Percentiles rank a stretch among this genome's conserved stretches.
These are phyloP conservation scores for Choristoneura fumiferana DNA, from an alignment of 1,140 invertebrate species.

Conservation along the genomic window DNA sequence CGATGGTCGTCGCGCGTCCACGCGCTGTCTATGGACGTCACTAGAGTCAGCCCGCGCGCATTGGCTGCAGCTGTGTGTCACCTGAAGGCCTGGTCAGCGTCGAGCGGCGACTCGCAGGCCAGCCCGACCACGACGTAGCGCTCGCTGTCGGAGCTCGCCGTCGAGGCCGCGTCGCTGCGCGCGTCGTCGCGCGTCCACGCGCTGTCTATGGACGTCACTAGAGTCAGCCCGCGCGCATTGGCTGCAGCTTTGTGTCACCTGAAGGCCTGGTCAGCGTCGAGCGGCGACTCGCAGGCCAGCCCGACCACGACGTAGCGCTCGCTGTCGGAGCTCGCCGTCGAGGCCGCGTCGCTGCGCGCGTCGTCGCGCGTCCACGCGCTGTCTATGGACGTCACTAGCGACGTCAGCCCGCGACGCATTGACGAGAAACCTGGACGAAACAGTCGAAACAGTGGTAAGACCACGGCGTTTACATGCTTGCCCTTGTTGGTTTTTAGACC, in stretches of 20 bases:
- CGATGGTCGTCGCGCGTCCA: conserved; percentile 86
- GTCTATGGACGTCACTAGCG: conserved; percentile 89
- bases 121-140: conserved; percentile 85
- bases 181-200: conserved; percentile 85
- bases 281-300: conserved; percentile 81
- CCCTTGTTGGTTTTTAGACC: too few relatives aligned
- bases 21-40: conserved; percentile 90
- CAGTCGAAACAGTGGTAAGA: conserved; percentile 23
- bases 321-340: conserved; percentile 89
- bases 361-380: conserved; percentile 87
- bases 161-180: conserved; percentile 84
- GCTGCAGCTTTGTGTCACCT: conserved; percentile 55
- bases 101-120: conserved; percentile 81
- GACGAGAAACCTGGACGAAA: conserved; percentile 80
- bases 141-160: conserved; percentile 90
- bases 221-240: too few relatives aligned
- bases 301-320: conserved; percentile 86
- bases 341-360: conserved; percentile 83
- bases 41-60: conserved; percentile 90
- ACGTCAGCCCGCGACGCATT: conserved; percentile 89
- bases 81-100: conserved; percentile 82
- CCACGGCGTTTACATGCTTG: too few relatives aligned
- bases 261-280: conserved; percentile 83
- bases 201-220: conserved; percentile 90
- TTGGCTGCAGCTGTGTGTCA: too few relatives aligned